Percentiles rank a stretch among this genome's conserved stretches.
Evolutionary conservation across 2,113 vertebrate genomes (phyloP).

Genomic region (Ammodytes dubius): DNA sequence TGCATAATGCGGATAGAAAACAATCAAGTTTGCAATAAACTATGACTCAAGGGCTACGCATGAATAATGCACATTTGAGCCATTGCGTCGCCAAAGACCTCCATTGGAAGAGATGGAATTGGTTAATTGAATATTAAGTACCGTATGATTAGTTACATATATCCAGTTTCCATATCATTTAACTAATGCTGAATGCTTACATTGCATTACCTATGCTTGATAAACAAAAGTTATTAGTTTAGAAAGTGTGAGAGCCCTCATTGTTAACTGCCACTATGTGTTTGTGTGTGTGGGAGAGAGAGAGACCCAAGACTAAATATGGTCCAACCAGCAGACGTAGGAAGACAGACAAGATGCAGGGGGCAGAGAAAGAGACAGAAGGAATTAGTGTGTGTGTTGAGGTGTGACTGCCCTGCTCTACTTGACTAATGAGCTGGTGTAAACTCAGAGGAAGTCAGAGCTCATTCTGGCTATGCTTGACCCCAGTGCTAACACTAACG

Average conservation of each 20-base stretch:
- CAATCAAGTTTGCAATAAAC: constrained; percentile 1
- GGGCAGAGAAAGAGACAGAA: constrained; percentile 55
- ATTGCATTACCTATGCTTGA: constrained; percentile 37
- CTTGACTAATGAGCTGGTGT: constrained; percentile 80
- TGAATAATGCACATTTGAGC: constrained; percentile 7
- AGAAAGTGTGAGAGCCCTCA: constrained; percentile 5
- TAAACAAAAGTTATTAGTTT: constrained; percentile 48
- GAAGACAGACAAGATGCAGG: constrained; percentile 41
- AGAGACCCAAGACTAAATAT: background rate
- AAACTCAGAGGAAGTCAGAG: constrained; percentile 77
- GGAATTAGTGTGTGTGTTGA: constrained; percentile 76
- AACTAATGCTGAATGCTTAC: constrained; percentile 38
- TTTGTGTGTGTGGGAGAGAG: constrained; percentile 5
- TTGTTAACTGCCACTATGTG: constrained; percentile 6
- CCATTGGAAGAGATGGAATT: constrained; percentile 12
- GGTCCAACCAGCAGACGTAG: constrained; percentile 29
- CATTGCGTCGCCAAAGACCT: background rate
- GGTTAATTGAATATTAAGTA: constrained; percentile 53
- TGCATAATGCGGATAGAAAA: background rate
- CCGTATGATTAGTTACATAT: constrained; percentile 36
- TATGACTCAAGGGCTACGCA: background rate
- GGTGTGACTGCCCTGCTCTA: constrained; percentile 80
- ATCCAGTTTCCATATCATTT: constrained; percentile 55
- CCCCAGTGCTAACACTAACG: constrained; percentile 76
- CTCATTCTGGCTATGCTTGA: constrained; percentile 76